phyloP scores from a whole-genome alignment of 2,888 invertebrate genomes.

The Phalangium opilio region DNA sequence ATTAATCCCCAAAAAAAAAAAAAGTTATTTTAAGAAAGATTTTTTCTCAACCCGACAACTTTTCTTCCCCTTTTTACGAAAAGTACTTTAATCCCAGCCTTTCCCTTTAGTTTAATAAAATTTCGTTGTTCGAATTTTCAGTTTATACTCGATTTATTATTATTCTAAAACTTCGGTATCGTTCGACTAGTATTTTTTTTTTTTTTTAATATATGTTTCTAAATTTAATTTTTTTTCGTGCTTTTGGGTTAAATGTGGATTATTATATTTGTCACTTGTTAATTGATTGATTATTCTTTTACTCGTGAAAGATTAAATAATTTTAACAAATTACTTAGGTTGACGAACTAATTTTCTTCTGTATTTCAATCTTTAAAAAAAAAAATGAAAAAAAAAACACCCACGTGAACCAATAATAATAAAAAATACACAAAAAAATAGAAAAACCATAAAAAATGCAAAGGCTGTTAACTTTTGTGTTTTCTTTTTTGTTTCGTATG shows the following conservation, averaged over 20 bases:
- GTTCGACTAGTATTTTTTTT: too few species aligned
- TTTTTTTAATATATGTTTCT: background rate
- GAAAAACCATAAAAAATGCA: conserved; percentile 9
- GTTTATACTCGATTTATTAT: too few species aligned
- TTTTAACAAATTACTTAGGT: background rate
- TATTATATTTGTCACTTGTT: background rate
- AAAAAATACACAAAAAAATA: conserved; percentile 12
- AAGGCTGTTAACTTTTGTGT: background rate
- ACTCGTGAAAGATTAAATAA: background rate
- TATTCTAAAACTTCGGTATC: too few species aligned
- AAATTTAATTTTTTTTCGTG: background rate
- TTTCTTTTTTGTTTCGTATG: too few species aligned
- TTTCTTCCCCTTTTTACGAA: too few species aligned
- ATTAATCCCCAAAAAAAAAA: too few species aligned
- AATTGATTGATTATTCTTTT: too few species aligned
- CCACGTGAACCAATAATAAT: conserved; percentile 15
- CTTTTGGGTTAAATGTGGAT: background rate
- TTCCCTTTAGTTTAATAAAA: too few species aligned
- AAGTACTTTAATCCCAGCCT: too few species aligned
- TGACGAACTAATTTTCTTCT: background rate
- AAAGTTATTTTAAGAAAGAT: too few species aligned
- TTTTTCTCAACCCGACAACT: too few species aligned
- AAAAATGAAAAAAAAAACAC: conserved; percentile 6
- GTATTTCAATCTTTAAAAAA: background rate
- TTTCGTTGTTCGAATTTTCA: too few species aligned